Evolutionary conservation across 1,140 invertebrate species (phyloP).

Genomic region (Drosophila sechellia): DNA sequence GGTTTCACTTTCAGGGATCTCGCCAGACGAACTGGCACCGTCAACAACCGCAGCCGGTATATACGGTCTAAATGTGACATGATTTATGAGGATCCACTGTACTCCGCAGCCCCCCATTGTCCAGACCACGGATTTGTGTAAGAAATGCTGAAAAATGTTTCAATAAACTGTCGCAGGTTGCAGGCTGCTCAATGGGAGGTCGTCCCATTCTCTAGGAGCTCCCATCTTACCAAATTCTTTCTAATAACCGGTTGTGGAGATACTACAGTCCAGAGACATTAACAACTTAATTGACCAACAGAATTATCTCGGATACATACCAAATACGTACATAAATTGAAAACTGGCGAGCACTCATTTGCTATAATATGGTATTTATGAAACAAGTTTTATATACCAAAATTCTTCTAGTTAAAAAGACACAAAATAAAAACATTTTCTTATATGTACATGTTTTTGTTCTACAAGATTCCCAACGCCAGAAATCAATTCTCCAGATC

Average conservation of each 20-base stretch:
- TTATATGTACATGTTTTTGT: too few species aligned
- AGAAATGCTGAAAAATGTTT: slow-evolving; percentile 74
- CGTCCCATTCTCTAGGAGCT: slow-evolving; percentile 3
- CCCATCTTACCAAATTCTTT: not conserved
- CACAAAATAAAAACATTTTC: too few species aligned
- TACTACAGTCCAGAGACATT: slow-evolving; percentile 27
- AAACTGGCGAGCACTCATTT: too few species aligned
- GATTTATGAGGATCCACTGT: slow-evolving; percentile 64
- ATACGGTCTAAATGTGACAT: slow-evolving; percentile 36
- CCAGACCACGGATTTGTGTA: slow-evolving; percentile 53
- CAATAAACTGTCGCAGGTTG: slow-evolving; percentile 55
- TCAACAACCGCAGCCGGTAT: slow-evolving; percentile 47
- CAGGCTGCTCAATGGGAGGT: slow-evolving; percentile 32
- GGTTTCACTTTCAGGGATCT: slow-evolving; percentile 64
- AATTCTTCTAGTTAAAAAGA: too few species aligned
- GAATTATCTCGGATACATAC: too few species aligned
- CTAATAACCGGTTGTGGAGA: slow-evolving; percentile 4
- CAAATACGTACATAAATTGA: too few species aligned
- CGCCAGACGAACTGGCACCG: slow-evolving; percentile 55
- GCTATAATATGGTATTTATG: too few species aligned
- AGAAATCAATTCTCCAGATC: too few species aligned
- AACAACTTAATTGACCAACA: slow-evolving; percentile 65
- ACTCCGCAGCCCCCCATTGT: slow-evolving; percentile 23
- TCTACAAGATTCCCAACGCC: too few species aligned
- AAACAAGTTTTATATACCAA: too few species aligned